Evolutionary conservation across 2,113 vertebrate genomes (phyloP).

Genomic region (Delphinus delphis): DNA sequence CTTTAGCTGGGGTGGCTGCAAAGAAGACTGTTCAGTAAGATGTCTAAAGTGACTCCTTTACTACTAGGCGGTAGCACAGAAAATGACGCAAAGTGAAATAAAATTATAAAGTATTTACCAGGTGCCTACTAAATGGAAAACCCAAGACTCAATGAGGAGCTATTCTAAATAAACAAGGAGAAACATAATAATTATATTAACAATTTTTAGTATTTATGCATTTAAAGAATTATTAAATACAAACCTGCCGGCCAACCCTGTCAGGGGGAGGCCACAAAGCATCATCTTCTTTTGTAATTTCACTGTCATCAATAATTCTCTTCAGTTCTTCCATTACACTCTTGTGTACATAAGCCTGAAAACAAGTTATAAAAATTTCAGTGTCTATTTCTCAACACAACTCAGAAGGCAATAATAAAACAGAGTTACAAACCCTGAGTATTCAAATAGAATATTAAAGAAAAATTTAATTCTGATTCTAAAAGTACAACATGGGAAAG

Average conservation of each 20-base stretch:
- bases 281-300: constrained; percentile 99
- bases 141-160: background rate
- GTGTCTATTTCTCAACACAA: background rate
- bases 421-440: background rate
- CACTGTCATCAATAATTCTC: constrained; percentile 98
- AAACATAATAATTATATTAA: background rate
- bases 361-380: background rate
- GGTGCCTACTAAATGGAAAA: background rate
- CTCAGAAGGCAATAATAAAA: background rate
- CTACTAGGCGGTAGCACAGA: background rate
- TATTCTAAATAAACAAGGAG: background rate
- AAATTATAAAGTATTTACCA: background rate
- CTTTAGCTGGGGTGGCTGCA: background rate
- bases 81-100: background rate
- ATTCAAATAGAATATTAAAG: background rate
- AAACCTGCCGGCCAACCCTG: constrained; percentile 96
- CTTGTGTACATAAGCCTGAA: constrained; percentile 96
- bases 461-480: constrained; percentile 8
- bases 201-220: background rate
- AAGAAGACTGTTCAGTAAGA: background rate
- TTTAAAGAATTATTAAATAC: constrained; percentile 58
- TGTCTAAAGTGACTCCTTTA: background rate
- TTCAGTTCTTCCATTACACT: constrained; percentile 99
- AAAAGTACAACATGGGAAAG: background rate
- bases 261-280: constrained; percentile 97